Evolutionary conservation across 2,888 invertebrate genomes (phyloP), one percentile per base, ranked within the genome.

Genomic region (Galerucella nymphaeae): DNA sequence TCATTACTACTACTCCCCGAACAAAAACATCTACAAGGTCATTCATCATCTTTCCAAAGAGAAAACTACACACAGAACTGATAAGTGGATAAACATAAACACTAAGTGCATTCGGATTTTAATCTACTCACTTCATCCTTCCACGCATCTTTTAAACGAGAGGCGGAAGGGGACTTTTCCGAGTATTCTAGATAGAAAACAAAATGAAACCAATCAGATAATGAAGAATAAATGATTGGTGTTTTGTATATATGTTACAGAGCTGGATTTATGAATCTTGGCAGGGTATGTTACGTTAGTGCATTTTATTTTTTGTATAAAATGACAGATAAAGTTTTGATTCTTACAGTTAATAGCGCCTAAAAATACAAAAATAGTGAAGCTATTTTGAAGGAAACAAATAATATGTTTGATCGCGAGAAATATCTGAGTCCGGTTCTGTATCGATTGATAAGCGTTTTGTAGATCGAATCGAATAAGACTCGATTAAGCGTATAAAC

Each of bases 131-230:
- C 30, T 59, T 38, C 59, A 59, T 50, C 66, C 76, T 57, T 71
- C 75, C 70, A 75, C 73, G 71, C 75, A 75, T 57, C 30, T 58
- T 48, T 64, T 14, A n/a, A 18, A 23, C 10, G 66, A 53, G 23
- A 42, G 10, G 8, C 2, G 11, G 11, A 42, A 5, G 13, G 14
- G 30, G 58, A n/a, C 14, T 10, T n/a, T 14, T 30, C 30, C 58
- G 66, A 65, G 67, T 58, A 50, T 30, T 50, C 50, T 20, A 66
- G 57, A 66, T 70, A 70, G 69, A 75, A 68, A 75, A 78, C 76
- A 77, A 78, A 80, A 79, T 73, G 77, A 76, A 77, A 77, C 79
- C 77, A 79, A 81, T 79, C 79, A 75, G 78, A 81, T 77, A 79
- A 79, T 78, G 73, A 74, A 76, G 69, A 72, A 77, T 73, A 76